Evolutionary conservation across 2,113 vertebrate species (phyloP).

Genomic region (Amia ocellicauda): DNA sequence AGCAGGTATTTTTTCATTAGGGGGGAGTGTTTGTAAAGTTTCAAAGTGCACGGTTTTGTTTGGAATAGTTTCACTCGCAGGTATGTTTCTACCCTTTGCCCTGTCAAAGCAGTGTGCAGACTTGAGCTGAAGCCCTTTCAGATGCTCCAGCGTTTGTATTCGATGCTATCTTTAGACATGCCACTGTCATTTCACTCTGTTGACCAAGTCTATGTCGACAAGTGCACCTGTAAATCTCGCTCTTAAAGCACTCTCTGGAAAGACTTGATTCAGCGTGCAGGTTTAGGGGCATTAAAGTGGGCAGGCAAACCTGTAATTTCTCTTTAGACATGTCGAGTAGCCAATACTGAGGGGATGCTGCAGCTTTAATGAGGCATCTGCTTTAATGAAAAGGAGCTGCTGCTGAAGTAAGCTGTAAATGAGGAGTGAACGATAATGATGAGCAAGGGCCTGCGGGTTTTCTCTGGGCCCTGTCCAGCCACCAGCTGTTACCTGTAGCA

Average conservation of each 20-base stretch:
- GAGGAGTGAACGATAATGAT: conserved; percentile 53
- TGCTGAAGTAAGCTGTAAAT: conserved; percentile 44
- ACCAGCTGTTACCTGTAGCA: conserved; percentile 53
- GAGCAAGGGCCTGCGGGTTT: conserved; percentile 38
- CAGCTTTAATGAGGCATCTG: conserved; percentile 21
- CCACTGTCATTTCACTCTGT: conserved; percentile 51
- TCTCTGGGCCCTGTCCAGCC: conserved; percentile 34
- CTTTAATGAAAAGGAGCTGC: conserved; percentile 32
- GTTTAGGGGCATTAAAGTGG: neutral
- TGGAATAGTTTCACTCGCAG: neutral
- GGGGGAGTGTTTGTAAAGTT: no score
- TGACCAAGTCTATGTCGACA: conserved; percentile 54
- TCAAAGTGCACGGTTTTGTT: no score
- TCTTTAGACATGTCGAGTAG: neutral
- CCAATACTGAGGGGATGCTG: conserved; percentile 1
- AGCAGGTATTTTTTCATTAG: no score
- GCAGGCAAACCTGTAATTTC: neutral
- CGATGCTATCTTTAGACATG: conserved; percentile 60
- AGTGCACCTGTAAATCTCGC: conserved; percentile 48
- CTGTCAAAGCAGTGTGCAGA: conserved; percentile 46
- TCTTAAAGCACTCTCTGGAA: conserved; percentile 35
- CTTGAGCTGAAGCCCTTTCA: conserved; percentile 48
- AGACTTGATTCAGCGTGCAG: neutral
- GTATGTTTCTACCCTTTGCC: conserved; percentile 30
- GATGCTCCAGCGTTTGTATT: conserved; percentile 38